Conservation (phyloP, 2,797 vertebrate genomes). For the Sciaenops ocellatus region DNA sequence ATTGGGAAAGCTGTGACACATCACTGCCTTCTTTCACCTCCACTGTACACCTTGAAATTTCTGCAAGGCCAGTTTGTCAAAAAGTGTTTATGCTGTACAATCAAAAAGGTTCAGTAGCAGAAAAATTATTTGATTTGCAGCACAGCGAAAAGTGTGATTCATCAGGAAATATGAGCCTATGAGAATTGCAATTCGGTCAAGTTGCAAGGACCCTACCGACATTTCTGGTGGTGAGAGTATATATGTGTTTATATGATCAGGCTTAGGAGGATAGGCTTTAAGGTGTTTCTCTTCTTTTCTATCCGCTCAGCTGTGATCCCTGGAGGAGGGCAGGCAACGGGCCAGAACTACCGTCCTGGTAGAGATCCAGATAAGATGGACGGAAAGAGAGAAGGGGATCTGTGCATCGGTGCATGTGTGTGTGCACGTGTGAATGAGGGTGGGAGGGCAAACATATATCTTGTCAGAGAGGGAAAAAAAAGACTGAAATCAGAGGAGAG, state of each 20-base stretch:
- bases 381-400: slow-evolving; percentile 46
- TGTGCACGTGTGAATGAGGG: slow-evolving; percentile 33
- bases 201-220: slow-evolving; percentile 2
- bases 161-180: slow-evolving; percentile 16
- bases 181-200: slow-evolving; percentile 26
- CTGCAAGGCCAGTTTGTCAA: slow-evolving; percentile 34
- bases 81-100: slow-evolving; percentile 21
- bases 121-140: slow-evolving; percentile 16
- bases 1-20: background rate
- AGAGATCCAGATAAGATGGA: slow-evolving; percentile 74
- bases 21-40: background rate
- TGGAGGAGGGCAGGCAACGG: slow-evolving; percentile 60
- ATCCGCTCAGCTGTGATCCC: slow-evolving; percentile 64
- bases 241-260: slow-evolving; percentile 37
- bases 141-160: slow-evolving; percentile 28
- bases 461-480: slow-evolving; percentile 37
- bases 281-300: slow-evolving; percentile 62
- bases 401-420: slow-evolving; percentile 40
- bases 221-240: slow-evolving; percentile 18
- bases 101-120: background rate
- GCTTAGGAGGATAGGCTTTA: slow-evolving; percentile 56
- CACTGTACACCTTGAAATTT: slow-evolving; percentile 10
- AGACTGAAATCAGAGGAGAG: slow-evolving; percentile 42
- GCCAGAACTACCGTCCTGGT: slow-evolving; percentile 64
- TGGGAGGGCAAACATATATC: slow-evolving; percentile 49